Conservation (phyloP, 2,113 vertebrate species). For the Nothobranchius kuhntae region DNA sequence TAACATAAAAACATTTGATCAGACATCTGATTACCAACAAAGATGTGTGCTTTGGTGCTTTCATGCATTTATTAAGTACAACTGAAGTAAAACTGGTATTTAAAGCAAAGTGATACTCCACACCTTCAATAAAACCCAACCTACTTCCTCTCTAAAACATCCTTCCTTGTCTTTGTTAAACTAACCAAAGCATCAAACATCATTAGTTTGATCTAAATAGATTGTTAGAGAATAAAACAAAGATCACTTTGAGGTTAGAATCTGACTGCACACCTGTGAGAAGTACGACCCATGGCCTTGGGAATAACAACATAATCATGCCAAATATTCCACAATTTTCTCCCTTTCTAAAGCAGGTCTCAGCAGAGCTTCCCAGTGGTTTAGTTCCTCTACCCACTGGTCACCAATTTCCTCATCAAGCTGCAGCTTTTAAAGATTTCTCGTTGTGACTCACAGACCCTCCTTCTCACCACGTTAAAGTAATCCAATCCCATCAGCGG, state of each 20-base stretch:
- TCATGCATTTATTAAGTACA: background rate
- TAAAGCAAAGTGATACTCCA: background rate
- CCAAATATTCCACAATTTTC: slow-evolving; percentile 6
- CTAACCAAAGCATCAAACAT: slow-evolving; percentile 12
- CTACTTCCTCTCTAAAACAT: background rate
- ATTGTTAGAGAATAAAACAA: background rate
- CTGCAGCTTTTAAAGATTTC: slow-evolving; percentile 43
- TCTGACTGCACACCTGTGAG: slow-evolving; percentile 3
- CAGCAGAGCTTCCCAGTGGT: background rate
- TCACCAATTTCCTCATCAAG: slow-evolving; percentile 35
- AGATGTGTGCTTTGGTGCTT: background rate
- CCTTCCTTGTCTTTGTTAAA: background rate
- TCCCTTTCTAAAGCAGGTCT: background rate
- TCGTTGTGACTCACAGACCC: slow-evolving; percentile 24
- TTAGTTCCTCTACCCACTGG: slow-evolving; percentile 40
- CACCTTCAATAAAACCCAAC: background rate
- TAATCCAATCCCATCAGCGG: slow-evolving; percentile 39
- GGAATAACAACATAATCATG: slow-evolving; percentile 23
- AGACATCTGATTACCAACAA: background rate
- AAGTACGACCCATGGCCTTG: background rate
- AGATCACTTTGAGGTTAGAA: background rate
- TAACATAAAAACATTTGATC: background rate
- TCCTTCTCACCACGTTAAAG: slow-evolving; percentile 43
- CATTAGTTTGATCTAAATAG: background rate
- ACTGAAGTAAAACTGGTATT: no score